phyloP scores from a whole-genome alignment of 1,140 invertebrate genomes.

The Cotesia vestalis region DNA sequence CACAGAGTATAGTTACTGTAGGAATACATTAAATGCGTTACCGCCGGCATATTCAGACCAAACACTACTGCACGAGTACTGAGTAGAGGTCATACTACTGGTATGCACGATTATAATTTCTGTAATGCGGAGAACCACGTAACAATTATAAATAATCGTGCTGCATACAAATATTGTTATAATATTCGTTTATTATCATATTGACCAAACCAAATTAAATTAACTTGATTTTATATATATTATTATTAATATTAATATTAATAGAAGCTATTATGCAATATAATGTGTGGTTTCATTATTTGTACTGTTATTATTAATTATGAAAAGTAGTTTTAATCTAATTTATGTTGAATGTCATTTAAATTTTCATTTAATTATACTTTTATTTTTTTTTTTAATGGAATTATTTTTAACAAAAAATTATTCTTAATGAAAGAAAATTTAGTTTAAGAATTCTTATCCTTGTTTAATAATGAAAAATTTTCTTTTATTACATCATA shows the following conservation, averaged over 20 bases:
- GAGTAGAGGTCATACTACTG: background rate
- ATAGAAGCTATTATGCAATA: no score
- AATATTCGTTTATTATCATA: slow-evolving; percentile 17
- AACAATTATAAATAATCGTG: slow-evolving; percentile 31
- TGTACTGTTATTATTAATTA: no score
- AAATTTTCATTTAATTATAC: no score
- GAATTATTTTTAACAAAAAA: background rate
- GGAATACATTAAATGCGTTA: slow-evolving; percentile 33
- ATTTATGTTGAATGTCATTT: no score
- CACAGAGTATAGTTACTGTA: slow-evolving; percentile 7
- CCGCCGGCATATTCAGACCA: slow-evolving; percentile 2
- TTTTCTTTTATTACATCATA: no score
- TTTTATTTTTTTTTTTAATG: background rate
- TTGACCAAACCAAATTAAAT: slow-evolving; percentile 5
- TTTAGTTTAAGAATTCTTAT: background rate
- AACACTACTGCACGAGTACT: background rate
- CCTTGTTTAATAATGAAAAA: background rate
- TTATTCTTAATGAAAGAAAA: background rate
- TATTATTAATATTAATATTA: background rate
- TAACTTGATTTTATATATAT: slow-evolving; percentile 19
- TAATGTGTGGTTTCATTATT: no score
- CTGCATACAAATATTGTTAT: background rate
- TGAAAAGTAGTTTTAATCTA: no score
- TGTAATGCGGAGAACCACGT: slow-evolving; percentile 30
- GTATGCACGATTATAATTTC: slow-evolving; percentile 25